A percentile compares a stretch with the other conserved stretches of the same genome.
Conservation (phyloP, 2,888 invertebrate species). For the Epistrophe eligans region DNA sequence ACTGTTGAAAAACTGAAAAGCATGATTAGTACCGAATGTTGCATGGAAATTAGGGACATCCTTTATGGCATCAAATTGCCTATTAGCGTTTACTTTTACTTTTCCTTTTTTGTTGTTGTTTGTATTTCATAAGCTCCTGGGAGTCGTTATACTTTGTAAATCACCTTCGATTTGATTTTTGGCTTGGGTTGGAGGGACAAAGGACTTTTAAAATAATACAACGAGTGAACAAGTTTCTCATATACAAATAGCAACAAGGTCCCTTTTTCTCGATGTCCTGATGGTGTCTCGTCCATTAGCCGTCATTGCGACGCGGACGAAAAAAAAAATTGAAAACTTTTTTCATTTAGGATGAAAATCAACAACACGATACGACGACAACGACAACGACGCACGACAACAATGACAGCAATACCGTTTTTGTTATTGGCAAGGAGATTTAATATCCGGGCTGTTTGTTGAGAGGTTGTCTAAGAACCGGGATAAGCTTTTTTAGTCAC, state of each 20-base stretch:
- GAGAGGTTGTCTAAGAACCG: slow-evolving; percentile 17
- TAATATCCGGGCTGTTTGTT: slow-evolving; percentile 34
- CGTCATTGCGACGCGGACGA: slow-evolving; percentile 53
- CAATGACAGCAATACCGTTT: background rate
- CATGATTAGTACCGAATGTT: slow-evolving; percentile 72
- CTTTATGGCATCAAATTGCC: slow-evolving; percentile 67
- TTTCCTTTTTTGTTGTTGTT: background rate
- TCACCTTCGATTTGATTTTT: slow-evolving; percentile 57
- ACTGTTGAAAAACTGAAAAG: slow-evolving; percentile 15
- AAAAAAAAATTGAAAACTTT: slow-evolving; percentile 57
- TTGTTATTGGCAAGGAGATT: slow-evolving; percentile 10
- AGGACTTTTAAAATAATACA: slow-evolving; percentile 26
- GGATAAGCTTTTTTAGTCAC: slow-evolving; percentile 56
- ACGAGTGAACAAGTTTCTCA: slow-evolving; percentile 4
- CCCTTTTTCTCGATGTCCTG: slow-evolving; percentile 11
- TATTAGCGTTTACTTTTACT: slow-evolving; percentile 62
- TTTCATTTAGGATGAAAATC: slow-evolving; percentile 57
- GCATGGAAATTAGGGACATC: slow-evolving; percentile 67
- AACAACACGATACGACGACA: background rate
- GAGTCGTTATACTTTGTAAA: slow-evolving; percentile 54
- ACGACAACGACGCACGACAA: slow-evolving; percentile 21
- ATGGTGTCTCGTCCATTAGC: slow-evolving; percentile 61
- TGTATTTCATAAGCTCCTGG: background rate
- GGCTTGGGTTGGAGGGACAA: slow-evolving; percentile 1
- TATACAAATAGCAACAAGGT: slow-evolving; percentile 20